Evolutionary conservation across 1,140 invertebrate genomes (phyloP).

Genomic region (Aradophagus sp.): DNA sequence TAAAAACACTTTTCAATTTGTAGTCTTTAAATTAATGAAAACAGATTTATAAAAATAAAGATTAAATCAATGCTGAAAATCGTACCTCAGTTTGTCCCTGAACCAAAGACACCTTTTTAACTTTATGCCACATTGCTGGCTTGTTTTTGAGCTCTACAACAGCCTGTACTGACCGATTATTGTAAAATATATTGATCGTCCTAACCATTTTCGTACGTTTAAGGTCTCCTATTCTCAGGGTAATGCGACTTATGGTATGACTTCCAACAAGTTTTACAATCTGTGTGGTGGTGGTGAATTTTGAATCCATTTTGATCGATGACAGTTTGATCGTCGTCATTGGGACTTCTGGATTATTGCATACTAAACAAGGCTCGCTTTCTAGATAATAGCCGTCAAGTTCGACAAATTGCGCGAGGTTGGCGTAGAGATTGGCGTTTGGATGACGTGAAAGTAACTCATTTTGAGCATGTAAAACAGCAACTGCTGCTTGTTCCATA

Average conservation of each 20-base stretch:
- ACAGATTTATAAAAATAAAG: too few relatives aligned
- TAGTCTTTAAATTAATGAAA: too few relatives aligned
- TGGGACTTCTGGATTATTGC: conserved; percentile 97
- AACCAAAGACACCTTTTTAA: conserved; percentile 90
- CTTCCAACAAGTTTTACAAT: conserved; percentile 96
- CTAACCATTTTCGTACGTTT: conserved; percentile 98
- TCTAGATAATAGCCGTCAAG: conserved; percentile 97
- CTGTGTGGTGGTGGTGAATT: conserved; percentile 98
- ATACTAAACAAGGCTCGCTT: conserved; percentile 96
- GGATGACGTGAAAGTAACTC: conserved; percentile 91
- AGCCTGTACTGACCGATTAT: conserved; percentile 95
- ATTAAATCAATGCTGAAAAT: too few relatives aligned
- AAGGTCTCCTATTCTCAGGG: conserved; percentile 93
- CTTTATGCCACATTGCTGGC: conserved; percentile 96
- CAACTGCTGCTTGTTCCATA: conserved; percentile 90
- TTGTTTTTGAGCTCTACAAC: conserved; percentile 98
- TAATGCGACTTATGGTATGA: conserved; percentile 96
- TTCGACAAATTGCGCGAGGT: conserved; percentile 92
- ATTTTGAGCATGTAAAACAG: conserved; percentile 90
- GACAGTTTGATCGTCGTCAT: conserved; percentile 94
- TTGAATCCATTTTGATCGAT: conserved; percentile 94
- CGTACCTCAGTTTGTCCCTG: conserved; percentile 91
- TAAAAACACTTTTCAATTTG: too few relatives aligned
- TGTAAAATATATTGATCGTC: conserved; percentile 97
- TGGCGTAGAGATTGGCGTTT: conserved; percentile 94